Base-by-base conservation (phyloP, 2,113 vertebrate species). In the Gadus macrocephalus region DNA sequence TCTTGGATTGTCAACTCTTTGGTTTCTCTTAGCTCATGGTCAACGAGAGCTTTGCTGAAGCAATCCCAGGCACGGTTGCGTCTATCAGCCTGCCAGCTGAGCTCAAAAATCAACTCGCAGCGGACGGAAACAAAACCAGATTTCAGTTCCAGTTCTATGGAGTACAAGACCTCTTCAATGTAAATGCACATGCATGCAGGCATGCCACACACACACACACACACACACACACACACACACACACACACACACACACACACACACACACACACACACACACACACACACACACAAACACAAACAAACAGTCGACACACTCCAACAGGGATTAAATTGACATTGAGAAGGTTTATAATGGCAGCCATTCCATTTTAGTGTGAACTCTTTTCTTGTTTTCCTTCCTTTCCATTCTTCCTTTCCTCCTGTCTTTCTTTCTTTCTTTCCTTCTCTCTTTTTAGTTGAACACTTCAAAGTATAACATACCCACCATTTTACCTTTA, bases 71-170 rank as follows among this genome's bases (percentile, higher is more conserved):
- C 1, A 75, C 78, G 31, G 75, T 91, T 69, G 93, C 90, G 28
- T 92, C 90, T 0, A 93, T 97, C 77, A 92, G 92, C 82, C 84
- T 98, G 73, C 95, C 95, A 2, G 67, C 82, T 70, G 81, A 81
- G 0, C 68, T 96, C 73, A 73, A 83, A 20, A 77, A 79, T 56
- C 89, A 75, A 35, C 83, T 92, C 72, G 73, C 74, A 25, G 76
- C 60, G 53, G 67, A 53, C 2, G 35, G 19, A 22, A 81, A 74
- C 1, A 87, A 15, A 67, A 86, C 90, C 19, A 91, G 92, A 19
- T 85, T 98, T 73, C 94, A 95, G 82, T 98, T 97, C 82, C 93
- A 92, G 19, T 97, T 96, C 83, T 94, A 93, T 78, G 93, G 89
- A 55, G 87, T 74, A 11, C 70, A 86, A 20, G 89, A 90, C 1